phyloP scores from a whole-genome alignment of 2,888 invertebrate genomes.

The Macroteleia sp. region DNA sequence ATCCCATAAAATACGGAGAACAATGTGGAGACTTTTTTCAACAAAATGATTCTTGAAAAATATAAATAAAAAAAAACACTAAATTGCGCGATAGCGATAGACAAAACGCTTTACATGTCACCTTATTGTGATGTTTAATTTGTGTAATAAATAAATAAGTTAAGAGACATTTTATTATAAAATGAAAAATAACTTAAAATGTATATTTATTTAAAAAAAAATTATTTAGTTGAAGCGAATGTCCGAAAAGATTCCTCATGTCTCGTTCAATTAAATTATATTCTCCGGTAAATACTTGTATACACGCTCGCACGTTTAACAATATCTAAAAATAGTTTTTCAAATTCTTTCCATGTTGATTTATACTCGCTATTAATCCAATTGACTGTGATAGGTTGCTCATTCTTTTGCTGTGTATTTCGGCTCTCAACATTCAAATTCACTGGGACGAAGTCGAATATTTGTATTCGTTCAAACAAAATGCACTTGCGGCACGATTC shows the following conservation, averaged over 20 bases:
- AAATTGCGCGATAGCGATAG: no score
- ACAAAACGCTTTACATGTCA: no score
- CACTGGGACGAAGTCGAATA: conserved; percentile 58
- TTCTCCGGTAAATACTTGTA: conserved; percentile 27
- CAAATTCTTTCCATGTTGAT: conserved; percentile 47
- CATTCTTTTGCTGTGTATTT: conserved; percentile 40
- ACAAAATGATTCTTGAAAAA: no score
- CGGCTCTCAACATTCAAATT: conserved; percentile 38
- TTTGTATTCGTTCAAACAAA: conserved; percentile 59
- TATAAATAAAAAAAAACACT: no score
- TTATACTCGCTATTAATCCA: conserved; percentile 54
- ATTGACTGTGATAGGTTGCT: conserved; percentile 50
- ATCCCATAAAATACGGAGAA: no score
- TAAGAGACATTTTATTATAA: no score
- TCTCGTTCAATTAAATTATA: conserved; percentile 18
- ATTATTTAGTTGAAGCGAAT: neutral
- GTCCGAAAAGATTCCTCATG: conserved; percentile 2
- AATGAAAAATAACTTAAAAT: no score
- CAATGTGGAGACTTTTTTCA: no score
- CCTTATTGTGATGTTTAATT: no score
- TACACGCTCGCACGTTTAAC: conserved; percentile 19
- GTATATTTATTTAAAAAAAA: no score
- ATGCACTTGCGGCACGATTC: conserved; percentile 53
- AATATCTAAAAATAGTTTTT: conserved; percentile 41
- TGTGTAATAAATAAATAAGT: no score